Evolutionary conservation across 2,113 vertebrate species (phyloP), one percentile per base, ranked within the genome.

Genomic region (Trinectes maculatus): DNA sequence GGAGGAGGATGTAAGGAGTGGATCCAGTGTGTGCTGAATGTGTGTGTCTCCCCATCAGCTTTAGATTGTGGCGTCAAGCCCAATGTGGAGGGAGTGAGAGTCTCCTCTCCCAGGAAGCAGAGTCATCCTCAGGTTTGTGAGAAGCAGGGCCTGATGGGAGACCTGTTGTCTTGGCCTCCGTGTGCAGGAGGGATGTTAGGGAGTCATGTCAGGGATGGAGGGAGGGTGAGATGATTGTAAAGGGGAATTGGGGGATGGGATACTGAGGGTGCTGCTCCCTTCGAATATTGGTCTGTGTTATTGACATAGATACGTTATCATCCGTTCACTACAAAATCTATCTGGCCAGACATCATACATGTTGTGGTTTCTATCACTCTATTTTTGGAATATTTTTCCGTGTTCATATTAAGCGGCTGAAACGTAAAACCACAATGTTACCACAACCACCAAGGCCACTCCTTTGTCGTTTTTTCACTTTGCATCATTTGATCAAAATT

Each of bases 111-210:
- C 33, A 60, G 72, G 67, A 71, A 82, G 82, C 46, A 9, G 39
- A 76, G 83, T 84, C 83, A 74, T 87, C 76, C 74, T 71, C 72
- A 5, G 29, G 47, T 40, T 57, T 47, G 51, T 40, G 69, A 82
- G 80, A 24, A 74, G 68, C 80, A 74, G 47, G 71, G 85, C 82
- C 77, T 71, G 63, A 71, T 66, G 71, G 74, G 76, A 81, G 65
- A 89, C 85, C 84, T 89, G 84, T 90, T 89, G 87, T 88, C 70
- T 75, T 65, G 62, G 59, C 66, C 68, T 21, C 46, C 34, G 55
- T 44, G 71, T 67, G 65, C 58, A 47, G 19, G 42, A 67, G 70
- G 48, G 75, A 83, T 83, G 55, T 68, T 56, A 78, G 86, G 79
- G 82, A 86, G 82, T 79, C 77, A 77, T 80, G 73, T 76, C 75